Evolutionary conservation across 2,888 invertebrate genomes (phyloP).

Genomic region (Alloplasta piceator): DNA sequence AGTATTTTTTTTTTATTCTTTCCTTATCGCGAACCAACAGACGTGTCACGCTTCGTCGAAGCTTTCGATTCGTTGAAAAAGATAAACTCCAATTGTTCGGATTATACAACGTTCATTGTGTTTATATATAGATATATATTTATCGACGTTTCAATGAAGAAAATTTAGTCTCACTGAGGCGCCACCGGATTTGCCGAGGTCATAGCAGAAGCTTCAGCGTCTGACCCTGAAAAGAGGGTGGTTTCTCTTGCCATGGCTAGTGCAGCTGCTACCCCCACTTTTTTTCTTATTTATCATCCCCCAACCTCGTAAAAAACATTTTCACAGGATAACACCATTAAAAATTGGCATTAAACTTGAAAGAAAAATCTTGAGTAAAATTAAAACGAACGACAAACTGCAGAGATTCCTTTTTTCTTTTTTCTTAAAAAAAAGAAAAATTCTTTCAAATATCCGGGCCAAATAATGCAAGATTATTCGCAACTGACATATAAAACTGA

Average conservation of each 20-base stretch:
- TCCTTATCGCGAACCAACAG: constrained; percentile 52
- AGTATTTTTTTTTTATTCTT: constrained; percentile 33
- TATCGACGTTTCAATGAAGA: constrained; percentile 12
- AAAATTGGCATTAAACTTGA: constrained; percentile 38
- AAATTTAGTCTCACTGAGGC: constrained; percentile 3
- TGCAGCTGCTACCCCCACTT: constrained; percentile 5
- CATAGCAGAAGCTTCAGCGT: constrained; percentile 37
- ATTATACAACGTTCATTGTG: not conserved
- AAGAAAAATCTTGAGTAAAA: not conserved
- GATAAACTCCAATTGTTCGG: constrained; percentile 12
- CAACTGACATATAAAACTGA: no score
- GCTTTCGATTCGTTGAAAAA: constrained; percentile 13
- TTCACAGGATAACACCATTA: constrained; percentile 40
- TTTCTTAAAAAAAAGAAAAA: no score
- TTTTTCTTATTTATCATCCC: no score
- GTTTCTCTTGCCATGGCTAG: constrained; percentile 30
- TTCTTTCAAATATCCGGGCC: not conserved
- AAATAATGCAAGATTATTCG: not conserved
- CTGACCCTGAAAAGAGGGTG: constrained; percentile 60
- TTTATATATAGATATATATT: not conserved
- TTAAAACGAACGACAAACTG: not conserved
- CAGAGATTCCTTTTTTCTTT: no score
- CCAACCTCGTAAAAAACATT: constrained; percentile 10
- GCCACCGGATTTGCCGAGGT: constrained; percentile 49
- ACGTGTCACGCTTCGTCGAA: constrained; percentile 22